Conservation (phyloP, 1,140 invertebrate genomes). For the Hyphantria cunea region DNA sequence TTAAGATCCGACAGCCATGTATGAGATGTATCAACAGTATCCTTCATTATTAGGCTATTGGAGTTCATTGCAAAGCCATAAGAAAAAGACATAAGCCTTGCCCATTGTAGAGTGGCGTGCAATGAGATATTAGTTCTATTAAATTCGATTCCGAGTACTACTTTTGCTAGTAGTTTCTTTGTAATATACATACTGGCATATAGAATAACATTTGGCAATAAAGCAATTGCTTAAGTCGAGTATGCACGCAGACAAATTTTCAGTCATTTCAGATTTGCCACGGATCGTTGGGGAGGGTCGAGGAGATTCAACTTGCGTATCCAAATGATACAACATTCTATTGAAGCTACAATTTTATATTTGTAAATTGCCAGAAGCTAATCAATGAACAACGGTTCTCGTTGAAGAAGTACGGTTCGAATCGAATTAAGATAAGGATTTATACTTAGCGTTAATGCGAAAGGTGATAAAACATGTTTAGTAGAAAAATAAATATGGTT, state of each 20-base stretch:
- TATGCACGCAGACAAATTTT: background rate
- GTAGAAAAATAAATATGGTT: too few species aligned
- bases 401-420: conserved; percentile 1
- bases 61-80: too few species aligned
- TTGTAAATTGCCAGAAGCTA: conserved; percentile 20
- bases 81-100: too few species aligned
- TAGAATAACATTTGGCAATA: background rate
- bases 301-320: conserved; percentile 12
- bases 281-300: conserved; percentile 11
- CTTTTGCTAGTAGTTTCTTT: too few species aligned
- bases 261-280: conserved; percentile 10
- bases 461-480: too few species aligned
- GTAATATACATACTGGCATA: too few species aligned
- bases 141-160: too few species aligned
- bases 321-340: conserved; percentile 1
- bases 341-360: conserved; percentile 20
- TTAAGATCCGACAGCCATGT: too few species aligned
- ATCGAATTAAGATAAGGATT: conserved; percentile 11
- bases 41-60: too few species aligned
- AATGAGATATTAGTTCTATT: too few species aligned
- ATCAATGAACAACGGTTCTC: conserved; percentile 18
- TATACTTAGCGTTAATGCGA: background rate
- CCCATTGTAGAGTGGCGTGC: too few species aligned
- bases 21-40: too few species aligned
- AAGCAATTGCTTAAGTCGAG: background rate